Evolutionary conservation across 2,888 invertebrate species (phyloP), one percentile per base, ranked within the genome.

Genomic region (Drosophila quinaria): DNA sequence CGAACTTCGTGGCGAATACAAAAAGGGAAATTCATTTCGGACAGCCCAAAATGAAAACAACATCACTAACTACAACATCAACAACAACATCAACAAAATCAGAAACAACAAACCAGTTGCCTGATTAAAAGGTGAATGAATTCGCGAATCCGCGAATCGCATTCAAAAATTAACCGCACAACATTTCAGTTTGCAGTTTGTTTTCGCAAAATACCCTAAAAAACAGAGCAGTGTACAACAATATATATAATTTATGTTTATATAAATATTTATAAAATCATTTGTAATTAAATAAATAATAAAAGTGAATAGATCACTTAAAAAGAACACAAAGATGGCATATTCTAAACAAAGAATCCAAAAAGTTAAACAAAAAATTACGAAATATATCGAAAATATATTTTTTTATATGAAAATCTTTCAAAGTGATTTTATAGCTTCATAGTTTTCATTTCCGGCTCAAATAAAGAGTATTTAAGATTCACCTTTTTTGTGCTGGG

Each of bases 41-140:
- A 70, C 74, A 80, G 56, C 44, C 69, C 59, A 42, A 66, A 65
- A 72, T 54, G 42, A 61, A 61, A 51, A 66, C 64, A 62, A 68
- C 46, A n/a, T n/a, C n/a, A n/a, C n/a, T n/a, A 49, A 56, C 42
- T 67, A 61, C 25, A 55, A 51, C 3, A 56, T 44, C 39, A 54
- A 50, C 47, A 62, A 74, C 55, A 64, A 64, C 65, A 51, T 13
- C 35, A 58, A 63, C 39, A 62, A 52, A 29, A 42, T 15, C 17
- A 50, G 11, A 52, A 69, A 52, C 49, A 51, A n/a, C 58, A 74
- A 80, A 80, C 75, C 74, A 78, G 89, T 86, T 87, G 69, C 60
- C 66, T 80, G 87, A 83, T 86, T 86, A 86, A 86, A 88, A 86
- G 86, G 89, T 88, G 86, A 86, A 86, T 86, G 86, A 86, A 88